Conservation (phyloP, 92 coral and sea anemone species). For the Montipora capitata region DNA sequence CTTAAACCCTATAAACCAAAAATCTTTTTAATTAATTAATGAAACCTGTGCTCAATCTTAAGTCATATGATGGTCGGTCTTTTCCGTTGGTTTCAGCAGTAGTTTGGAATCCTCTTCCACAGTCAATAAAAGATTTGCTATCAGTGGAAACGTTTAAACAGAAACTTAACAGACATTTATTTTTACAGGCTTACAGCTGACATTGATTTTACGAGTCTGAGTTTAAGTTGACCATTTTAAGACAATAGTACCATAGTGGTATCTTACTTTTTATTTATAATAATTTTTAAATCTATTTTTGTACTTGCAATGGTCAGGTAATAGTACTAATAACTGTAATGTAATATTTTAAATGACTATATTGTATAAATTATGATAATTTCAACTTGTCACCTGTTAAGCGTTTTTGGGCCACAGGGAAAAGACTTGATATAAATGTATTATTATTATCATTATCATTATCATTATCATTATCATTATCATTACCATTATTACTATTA, state of each 20-base stretch:
- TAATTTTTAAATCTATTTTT: neutral
- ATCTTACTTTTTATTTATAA: neutral
- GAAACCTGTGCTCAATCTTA: too few relatives aligned
- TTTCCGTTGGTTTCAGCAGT: too few relatives aligned
- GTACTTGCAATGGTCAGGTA: neutral
- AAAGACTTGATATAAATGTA: neutral
- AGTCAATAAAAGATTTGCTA: constrained; percentile 3
- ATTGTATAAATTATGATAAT: neutral
- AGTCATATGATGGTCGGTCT: too few relatives aligned
- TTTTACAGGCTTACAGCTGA: constrained; percentile 2
- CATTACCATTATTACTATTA: too few relatives aligned
- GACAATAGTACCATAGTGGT: neutral
- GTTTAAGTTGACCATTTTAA: neutral
- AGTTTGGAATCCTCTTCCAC: neutral
- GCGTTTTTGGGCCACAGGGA: constrained; percentile 15
- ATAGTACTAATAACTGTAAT: neutral
- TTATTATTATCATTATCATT: neutral
- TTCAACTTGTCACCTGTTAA: constrained; percentile 1
- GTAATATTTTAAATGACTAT: neutral
- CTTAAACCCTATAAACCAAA: too few relatives aligned
- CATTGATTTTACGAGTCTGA: constrained; percentile 3
- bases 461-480: too few relatives aligned
- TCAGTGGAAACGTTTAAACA: constrained; percentile 14
- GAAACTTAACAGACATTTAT: neutral
- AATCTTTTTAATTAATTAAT: too few relatives aligned